Conservation (phyloP, 1,140 invertebrate genomes). For the Caenorhabditis inopinata region DNA sequence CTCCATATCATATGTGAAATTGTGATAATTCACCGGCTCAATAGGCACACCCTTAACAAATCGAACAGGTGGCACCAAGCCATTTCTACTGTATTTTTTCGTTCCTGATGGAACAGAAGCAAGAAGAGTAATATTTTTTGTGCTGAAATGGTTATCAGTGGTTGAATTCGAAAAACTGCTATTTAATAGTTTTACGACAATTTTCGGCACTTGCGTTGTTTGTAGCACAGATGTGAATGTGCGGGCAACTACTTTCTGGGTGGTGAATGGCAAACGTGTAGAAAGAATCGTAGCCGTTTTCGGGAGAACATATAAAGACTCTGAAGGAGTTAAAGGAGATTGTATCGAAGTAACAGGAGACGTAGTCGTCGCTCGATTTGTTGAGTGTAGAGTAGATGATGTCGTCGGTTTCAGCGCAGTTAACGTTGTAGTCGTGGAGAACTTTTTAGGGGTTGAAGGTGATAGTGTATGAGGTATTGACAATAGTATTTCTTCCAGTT, state of each 20-base stretch:
- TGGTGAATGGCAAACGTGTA: not conserved
- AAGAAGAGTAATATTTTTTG: not conserved
- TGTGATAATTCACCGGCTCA: not conserved
- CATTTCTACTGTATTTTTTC: not conserved
- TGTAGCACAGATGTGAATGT: not conserved
- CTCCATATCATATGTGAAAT: not conserved
- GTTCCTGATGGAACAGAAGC: not conserved
- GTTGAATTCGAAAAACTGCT: slow-evolving; percentile 15
- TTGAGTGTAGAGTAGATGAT: too few species aligned
- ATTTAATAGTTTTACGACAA: slow-evolving; percentile 24
- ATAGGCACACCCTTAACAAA: slow-evolving; percentile 14
- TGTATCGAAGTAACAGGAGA: too few species aligned
- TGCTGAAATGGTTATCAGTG: not conserved
- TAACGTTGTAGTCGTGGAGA: too few species aligned
- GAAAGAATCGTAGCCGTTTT: not conserved
- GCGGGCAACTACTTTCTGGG: slow-evolving; percentile 29
- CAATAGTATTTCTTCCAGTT: too few species aligned
- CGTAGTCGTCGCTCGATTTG: too few species aligned
- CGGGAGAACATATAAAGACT: not conserved
- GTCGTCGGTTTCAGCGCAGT: too few species aligned
- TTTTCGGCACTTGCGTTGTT: not conserved
- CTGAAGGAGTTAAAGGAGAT: not conserved
- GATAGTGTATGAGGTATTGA: too few species aligned
- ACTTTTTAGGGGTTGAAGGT: too few species aligned
- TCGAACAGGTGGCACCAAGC: not conserved